A percentile compares a stretch with the other conserved stretches of the same genome.
These are phyloP conservation scores for Lordiphosa mommai DNA, from an alignment of 1,140 invertebrate genomes.

Conservation along the genomic window DNA sequence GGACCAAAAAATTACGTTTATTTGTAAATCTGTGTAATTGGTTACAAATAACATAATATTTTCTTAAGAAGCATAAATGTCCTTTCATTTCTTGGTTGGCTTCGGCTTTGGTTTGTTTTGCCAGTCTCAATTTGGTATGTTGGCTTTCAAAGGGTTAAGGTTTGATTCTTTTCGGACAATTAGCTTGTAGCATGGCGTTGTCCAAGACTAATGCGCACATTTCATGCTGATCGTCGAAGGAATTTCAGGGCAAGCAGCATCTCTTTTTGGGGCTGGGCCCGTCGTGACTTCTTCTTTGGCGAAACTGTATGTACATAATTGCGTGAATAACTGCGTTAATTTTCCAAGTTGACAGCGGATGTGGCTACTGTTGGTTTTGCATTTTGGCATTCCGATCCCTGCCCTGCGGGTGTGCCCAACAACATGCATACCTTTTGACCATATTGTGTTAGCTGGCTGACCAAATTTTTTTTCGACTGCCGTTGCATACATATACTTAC, in stretches of 20 bases:
- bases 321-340: conserved; percentile 74
- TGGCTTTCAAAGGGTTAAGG: not conserved
- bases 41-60: no score
- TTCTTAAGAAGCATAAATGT: no score
- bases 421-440: no score
- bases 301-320: conserved; percentile 19
- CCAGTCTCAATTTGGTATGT: no score
- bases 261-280: conserved; percentile 14
- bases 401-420: conserved; percentile 9
- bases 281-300: conserved; percentile 22
- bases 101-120: no score
- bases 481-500: conserved; percentile 15
- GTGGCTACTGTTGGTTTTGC: conserved; percentile 58
- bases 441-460: no score
- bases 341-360: conserved; percentile 69
- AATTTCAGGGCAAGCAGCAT: conserved; percentile 23
- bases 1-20: no score
- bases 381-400: conserved; percentile 2
- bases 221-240: conserved; percentile 50
- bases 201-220: conserved; percentile 47
- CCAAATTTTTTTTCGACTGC: conserved; percentile 46
- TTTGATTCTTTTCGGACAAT: conserved; percentile 18
- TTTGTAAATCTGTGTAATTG: no score
- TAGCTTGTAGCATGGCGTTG: conserved; percentile 34
- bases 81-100: no score